These are phyloP conservation scores for Mythimna albipuncta DNA, from an alignment of 2,888 invertebrate genomes.

Conservation along the genomic window DNA sequence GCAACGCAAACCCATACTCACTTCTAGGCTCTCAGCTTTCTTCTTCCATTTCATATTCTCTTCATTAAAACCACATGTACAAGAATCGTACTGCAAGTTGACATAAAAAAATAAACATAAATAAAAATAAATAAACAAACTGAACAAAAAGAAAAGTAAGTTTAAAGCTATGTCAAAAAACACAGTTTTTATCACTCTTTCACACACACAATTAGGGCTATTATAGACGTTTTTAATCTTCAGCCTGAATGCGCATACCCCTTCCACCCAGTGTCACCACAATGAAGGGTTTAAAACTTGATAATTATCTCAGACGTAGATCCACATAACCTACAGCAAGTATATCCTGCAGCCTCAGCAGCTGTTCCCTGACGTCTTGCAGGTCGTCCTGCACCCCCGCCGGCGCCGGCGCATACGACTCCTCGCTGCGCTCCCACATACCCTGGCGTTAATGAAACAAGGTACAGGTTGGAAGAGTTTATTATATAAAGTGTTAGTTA, in stretches of 20 bases:
- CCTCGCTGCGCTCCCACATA: conserved; percentile 79
- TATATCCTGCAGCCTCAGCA: conserved; percentile 75
- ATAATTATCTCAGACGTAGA: not conserved
- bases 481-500: conserved; percentile 5
- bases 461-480: not conserved
- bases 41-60: conserved; percentile 75
- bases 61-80: conserved; percentile 77
- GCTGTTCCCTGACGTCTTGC: conserved; percentile 76
- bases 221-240: not conserved
- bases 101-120: conserved; percentile 34
- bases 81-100: conserved; percentile 72
- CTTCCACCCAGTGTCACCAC: too few species aligned
- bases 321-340: conserved; percentile 75
- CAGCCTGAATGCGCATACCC: not conserved
- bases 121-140: not conserved
- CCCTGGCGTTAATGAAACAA: conserved; percentile 69
- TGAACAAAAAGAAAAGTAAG: not conserved
- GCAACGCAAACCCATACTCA: conserved; percentile 33
- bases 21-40: conserved; percentile 34
- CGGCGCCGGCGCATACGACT: conserved; percentile 69
- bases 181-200: not conserved
- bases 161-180: not conserved
- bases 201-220: not conserved
- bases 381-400: conserved; percentile 78
- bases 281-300: not conserved